Evolutionary conservation across 2,888 invertebrate species (phyloP), one percentile per base, ranked within the genome.

Genomic region (Cephus spinipes): DNA sequence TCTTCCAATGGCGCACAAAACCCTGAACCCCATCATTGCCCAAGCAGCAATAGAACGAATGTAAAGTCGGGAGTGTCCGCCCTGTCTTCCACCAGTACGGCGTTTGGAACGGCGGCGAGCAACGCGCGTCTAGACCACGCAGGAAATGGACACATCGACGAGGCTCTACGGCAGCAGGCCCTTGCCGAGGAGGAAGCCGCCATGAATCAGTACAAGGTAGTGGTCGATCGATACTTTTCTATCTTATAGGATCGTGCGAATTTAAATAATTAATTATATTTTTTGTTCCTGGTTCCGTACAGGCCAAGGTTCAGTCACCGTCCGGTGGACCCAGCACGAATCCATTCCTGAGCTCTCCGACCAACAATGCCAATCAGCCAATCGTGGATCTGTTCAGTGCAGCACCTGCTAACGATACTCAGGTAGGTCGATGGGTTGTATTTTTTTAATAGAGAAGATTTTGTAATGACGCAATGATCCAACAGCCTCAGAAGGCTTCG

Each of bases 151-250:
- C 93, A 93, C 86, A 96, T 98, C 80, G 97, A 97, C 89, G 98
- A 98, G 89, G 95, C 95, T 78, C 93, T 98, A 80, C 95, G 96
- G 89, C 95, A 96, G 87, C 96, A 97, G 91, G 97, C 96, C 69
- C 92, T 99, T 80, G 98, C 98, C 36, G 98, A 99, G 90, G 99
- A 99, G 91, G 98, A 98, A 91, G 98, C 98, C 35, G 97, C 97
- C 78, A 96, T 99, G 94, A 98, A 97, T 92, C 97, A 97, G 92
- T 97, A 98, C 92, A 98, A 98, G 95, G 98, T 97, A 91, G 87
- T 0, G 23, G n/a, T 35, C 75, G 73, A 23, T 55, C 40, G 40
- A 40, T 12, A 15, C 40, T 15, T 40, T 15, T 40, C 1, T 73
- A 12, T 68, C 30, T 77, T 69, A n/a, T 36, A 32, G 73, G 55